Evolutionary conservation across 2,113 vertebrate species (phyloP).

Genomic region (Salminus brasiliensis): DNA sequence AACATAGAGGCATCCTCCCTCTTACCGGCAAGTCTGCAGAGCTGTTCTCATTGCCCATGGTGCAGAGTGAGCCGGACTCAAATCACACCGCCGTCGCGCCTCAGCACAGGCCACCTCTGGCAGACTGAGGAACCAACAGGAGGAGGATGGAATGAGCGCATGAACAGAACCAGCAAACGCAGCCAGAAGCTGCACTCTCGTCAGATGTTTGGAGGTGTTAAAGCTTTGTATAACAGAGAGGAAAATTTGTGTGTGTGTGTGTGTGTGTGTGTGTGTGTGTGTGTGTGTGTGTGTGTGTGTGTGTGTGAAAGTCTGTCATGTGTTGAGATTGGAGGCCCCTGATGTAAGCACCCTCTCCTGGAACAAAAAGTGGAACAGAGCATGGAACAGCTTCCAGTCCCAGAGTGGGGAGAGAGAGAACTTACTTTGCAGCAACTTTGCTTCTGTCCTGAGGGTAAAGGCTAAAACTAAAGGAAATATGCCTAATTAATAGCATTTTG

Average conservation of each 20-base stretch:
- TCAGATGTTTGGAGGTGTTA: conserved; percentile 58
- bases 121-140: conserved; percentile 21
- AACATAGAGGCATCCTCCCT: conserved; percentile 26
- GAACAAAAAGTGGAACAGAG: conserved; percentile 60
- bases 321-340: conserved; percentile 55
- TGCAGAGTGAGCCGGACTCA: conserved; percentile 54
- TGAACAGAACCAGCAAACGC: neutral
- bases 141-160: conserved; percentile 19
- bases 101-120: conserved; percentile 42
- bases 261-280: conserved; percentile 9
- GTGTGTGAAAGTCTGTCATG: conserved; percentile 44
- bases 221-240: conserved; percentile 54
- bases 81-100: conserved; percentile 54
- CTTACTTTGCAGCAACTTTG: neutral
- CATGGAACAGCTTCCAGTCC: too few relatives aligned
- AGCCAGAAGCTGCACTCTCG: conserved; percentile 26
- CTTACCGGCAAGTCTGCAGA: conserved; percentile 73
- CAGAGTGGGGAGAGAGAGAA: conserved; percentile 7
- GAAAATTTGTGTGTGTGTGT: conserved; percentile 36
- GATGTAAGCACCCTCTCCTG: conserved; percentile 36
- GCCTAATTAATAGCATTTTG: neutral
- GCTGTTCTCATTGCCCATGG: conserved; percentile 81
- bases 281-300: conserved; percentile 12
- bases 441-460: neutral
- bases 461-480: neutral